Evolutionary conservation across 2,888 invertebrate species (phyloP).

Genomic region (Rhingia campestris): DNA sequence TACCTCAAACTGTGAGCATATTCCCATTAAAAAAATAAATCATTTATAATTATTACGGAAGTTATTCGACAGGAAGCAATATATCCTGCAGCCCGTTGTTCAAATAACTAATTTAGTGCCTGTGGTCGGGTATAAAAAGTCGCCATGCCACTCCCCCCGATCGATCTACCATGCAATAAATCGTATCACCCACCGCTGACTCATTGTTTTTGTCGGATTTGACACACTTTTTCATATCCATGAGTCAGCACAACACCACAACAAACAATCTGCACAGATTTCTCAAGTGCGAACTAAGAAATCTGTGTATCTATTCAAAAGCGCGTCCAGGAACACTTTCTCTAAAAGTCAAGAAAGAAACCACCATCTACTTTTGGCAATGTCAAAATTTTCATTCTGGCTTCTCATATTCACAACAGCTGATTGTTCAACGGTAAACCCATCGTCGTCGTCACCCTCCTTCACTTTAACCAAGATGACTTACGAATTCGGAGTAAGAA

Average conservation of each 20-base stretch:
- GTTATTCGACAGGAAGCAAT: too few relatives aligned
- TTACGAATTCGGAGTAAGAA: neutral
- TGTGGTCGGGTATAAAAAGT: too few relatives aligned
- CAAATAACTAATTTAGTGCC: too few relatives aligned
- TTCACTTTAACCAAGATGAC: neutral
- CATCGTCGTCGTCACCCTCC: neutral
- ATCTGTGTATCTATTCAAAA: slow-evolving; percentile 20
- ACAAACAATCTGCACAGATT: slow-evolving; percentile 13
- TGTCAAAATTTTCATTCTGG: neutral
- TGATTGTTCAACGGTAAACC: neutral
- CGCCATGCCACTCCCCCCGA: neutral
- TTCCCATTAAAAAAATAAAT: too few relatives aligned
- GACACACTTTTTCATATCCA: neutral
- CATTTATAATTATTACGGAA: too few relatives aligned
- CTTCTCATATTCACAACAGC: neutral
- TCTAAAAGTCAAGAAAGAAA: slow-evolving; percentile 18
- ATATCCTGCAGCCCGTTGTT: too few relatives aligned
- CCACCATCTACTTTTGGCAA: neutral
- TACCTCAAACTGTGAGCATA: too few relatives aligned
- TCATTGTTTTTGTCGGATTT: neutral
- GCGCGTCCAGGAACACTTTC: slow-evolving; percentile 39
- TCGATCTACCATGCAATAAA: neutral
- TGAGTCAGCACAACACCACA: neutral
- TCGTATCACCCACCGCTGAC: neutral
- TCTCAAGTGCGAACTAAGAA: slow-evolving; percentile 23